Base-by-base conservation (phyloP, 2,797 vertebrate genomes). In the Micrastur ruficollis region DNA sequence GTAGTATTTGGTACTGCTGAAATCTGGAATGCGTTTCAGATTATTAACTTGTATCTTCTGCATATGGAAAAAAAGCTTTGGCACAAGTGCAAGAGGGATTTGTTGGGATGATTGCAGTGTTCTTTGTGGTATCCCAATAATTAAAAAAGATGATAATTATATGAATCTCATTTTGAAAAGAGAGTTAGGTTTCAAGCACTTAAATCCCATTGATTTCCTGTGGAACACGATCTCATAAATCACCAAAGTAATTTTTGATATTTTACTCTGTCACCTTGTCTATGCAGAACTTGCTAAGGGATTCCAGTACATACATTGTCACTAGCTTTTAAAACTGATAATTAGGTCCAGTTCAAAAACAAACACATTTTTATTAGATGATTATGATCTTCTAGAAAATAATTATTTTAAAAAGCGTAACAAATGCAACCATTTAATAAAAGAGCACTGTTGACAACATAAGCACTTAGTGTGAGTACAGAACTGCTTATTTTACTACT, bases 301-400 rank as follows among this genome's bases (percentile, higher is more conserved):
- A 65, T 95, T 94, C 65, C n/a, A 34, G 58, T 40, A 21, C 14
- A 2, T 29, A 36, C 42, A 14, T 67, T 94, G 40, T 82, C 84
- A 58, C 25, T 50, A 29, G 86, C 52, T 91, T 90, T 90, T 86
- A 68, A 83, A 68, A 44, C 49, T 68, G 79, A 22, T 92, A 83
- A 95, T 94, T 92, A 87, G 62, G 61, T 83, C 62, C 2, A 5
- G 76, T 90, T 94, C 53, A 90, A 94, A 93, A 86, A 5, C 40
- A 74, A 89, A 68, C 70, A 81, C 46, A 17, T 68, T 90, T 92
- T 96, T 94, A 92, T 82, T 93, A 92, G 84, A 62, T 68, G 31
- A 88, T 92, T 81, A 73, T 80, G 17, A 81, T 94, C 32, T 36
- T 75, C 32, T 76, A 70, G n/a, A 8, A 92, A 90, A 85, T 59